These are phyloP conservation scores for Salminus brasiliensis DNA, from an alignment of 2,113 vertebrate species.

Conservation along the genomic window DNA sequence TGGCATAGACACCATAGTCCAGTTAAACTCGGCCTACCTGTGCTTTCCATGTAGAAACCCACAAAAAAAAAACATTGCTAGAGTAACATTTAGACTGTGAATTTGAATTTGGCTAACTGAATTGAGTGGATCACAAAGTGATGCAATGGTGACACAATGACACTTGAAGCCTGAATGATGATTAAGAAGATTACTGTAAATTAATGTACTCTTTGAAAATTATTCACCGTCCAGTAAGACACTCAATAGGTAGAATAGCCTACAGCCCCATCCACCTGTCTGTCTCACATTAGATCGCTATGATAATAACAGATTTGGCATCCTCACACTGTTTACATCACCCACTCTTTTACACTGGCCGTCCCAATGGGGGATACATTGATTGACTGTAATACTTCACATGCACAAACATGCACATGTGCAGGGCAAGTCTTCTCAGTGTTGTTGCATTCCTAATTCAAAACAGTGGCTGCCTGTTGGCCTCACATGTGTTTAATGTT, in stretches of 20 bases:
- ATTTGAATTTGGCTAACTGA: too few species aligned
- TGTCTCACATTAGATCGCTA: conserved; percentile 13
- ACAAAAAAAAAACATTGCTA: neutral
- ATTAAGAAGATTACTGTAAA: neutral
- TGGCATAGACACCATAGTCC: neutral
- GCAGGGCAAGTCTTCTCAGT: conserved; percentile 17
- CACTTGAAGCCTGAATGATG: neutral
- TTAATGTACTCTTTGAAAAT: neutral
- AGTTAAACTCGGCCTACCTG: neutral
- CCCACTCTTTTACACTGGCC: conserved; percentile 7
- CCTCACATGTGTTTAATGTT: conserved; percentile 37
- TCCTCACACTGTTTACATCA: conserved; percentile 35
- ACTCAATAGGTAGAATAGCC: neutral
- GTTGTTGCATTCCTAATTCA: conserved; percentile 40
- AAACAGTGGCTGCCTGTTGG: conserved; percentile 35
- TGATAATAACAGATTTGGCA: conserved; percentile 31
- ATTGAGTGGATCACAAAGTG: too few species aligned
- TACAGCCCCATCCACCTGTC: neutral
- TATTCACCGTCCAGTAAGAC: neutral
- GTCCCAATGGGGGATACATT: conserved; percentile 7
- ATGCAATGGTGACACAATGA: too few species aligned
- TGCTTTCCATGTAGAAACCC: neutral
- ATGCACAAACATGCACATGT: conserved; percentile 18
- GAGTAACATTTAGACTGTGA: neutral
- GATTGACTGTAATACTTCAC: conserved; percentile 35